These are phyloP conservation scores for Eulemur rufifrons DNA, from an alignment of 2,113 vertebrate species.

Conservation along the genomic window DNA sequence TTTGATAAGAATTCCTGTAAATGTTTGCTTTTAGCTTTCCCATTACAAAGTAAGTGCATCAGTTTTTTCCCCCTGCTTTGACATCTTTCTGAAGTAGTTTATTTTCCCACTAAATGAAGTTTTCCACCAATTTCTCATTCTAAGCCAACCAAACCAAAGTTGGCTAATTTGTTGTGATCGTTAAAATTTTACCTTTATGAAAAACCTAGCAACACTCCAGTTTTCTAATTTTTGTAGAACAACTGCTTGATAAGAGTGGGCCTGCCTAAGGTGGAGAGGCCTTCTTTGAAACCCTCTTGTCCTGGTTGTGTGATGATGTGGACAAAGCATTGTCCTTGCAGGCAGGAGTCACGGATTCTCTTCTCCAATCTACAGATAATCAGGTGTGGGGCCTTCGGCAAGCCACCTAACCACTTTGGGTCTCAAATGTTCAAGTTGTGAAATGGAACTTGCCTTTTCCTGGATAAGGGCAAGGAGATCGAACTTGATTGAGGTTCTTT, in stretches of 20 bases:
- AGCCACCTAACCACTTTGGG: background rate
- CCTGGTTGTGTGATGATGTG: background rate
- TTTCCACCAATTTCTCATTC: slow-evolving; percentile 21
- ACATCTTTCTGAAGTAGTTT: slow-evolving; percentile 1
- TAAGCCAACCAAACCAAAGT: background rate
- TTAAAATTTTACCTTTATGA: background rate
- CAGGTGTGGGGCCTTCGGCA: background rate
- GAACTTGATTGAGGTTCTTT: background rate
- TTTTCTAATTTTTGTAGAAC: background rate
- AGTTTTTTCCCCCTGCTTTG: background rate
- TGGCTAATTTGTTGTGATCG: background rate
- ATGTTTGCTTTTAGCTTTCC: slow-evolving; percentile 45
- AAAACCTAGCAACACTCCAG: background rate
- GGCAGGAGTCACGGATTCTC: background rate
- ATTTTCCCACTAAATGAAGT: background rate
- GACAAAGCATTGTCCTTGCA: background rate
- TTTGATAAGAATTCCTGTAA: background rate
- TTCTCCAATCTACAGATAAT: background rate
- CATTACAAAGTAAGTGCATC: background rate
- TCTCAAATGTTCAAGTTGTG: background rate
- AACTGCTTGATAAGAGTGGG: background rate
- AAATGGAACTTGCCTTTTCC: background rate
- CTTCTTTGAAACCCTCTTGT: background rate
- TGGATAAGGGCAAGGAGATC: background rate
- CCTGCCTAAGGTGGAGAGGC: background rate